These are phyloP conservation scores for Pterocles orientalis DNA, from an alignment of 2,113 vertebrate species.

Conservation along the genomic window DNA sequence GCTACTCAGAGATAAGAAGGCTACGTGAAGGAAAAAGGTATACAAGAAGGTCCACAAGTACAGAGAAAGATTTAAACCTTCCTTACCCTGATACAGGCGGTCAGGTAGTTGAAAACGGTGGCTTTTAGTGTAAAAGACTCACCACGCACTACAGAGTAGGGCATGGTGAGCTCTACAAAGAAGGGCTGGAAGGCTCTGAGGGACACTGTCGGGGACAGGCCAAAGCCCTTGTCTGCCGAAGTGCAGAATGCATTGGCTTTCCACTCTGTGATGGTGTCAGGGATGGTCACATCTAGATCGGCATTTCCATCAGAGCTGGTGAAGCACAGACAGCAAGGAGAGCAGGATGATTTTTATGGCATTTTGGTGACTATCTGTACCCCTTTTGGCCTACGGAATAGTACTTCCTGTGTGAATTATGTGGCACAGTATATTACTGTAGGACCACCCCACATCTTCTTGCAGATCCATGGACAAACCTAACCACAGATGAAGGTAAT, in stretches of 20 bases:
- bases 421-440: background rate
- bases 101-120: conserved; percentile 84
- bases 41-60: background rate
- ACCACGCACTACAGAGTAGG: conserved; percentile 88
- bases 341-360: background rate
- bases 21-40: background rate
- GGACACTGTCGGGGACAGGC: conserved; percentile 77
- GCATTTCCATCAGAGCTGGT: conserved; percentile 76
- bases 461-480: background rate
- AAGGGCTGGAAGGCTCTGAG: conserved; percentile 88
- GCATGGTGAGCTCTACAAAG: conserved; percentile 88
- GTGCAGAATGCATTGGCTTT: conserved; percentile 86
- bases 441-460: background rate
- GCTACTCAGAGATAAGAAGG: background rate
- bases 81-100: conserved; percentile 85
- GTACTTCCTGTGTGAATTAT: background rate
- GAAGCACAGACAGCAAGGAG: background rate
- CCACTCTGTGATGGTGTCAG: conserved; percentile 92
- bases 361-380: background rate
- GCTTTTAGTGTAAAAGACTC: conserved; percentile 86
- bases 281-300: conserved; percentile 75
- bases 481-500: background rate
- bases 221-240: conserved; percentile 78
- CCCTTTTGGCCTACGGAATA: background rate
- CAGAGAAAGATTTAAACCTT: background rate